These are phyloP conservation scores for Colius striatus DNA, from an alignment of 2,113 vertebrate genomes.

Conservation along the genomic window DNA sequence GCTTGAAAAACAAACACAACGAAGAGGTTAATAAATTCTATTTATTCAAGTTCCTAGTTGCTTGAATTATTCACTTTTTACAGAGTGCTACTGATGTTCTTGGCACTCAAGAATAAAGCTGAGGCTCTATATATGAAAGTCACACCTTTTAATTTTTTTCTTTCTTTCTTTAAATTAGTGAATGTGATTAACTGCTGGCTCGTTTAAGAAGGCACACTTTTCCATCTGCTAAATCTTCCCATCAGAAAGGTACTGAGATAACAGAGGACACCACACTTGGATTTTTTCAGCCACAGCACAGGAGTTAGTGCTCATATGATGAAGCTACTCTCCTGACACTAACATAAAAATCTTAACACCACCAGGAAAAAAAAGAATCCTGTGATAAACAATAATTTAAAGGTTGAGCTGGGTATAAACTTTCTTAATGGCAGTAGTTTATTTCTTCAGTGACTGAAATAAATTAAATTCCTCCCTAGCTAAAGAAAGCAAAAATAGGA, in stretches of 20 bases:
- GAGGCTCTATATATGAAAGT: not conserved
- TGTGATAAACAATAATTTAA: not conserved
- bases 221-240: not conserved
- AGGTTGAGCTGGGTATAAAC: not conserved
- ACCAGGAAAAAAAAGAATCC: not conserved
- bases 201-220: not conserved
- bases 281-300: not conserved
- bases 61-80: not conserved
- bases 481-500: not conserved
- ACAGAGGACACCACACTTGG: not conserved
- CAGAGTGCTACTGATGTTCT: not conserved
- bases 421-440: not conserved
- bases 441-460: not conserved
- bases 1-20: not conserved
- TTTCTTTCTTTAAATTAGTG: not conserved
- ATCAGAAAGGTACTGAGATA: not conserved
- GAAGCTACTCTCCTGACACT: not conserved
- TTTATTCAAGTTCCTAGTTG: not conserved
- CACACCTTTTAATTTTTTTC: accelerated
- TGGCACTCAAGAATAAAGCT: not conserved
- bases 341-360: not conserved
- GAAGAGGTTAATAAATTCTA: not conserved
- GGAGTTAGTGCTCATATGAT: not conserved
- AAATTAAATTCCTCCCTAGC: not conserved
- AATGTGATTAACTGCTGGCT: not conserved